Evolutionary conservation across 2,113 vertebrate genomes (phyloP), one percentile per base, ranked within the genome.

Genomic region (Gymnobelideus leadbeateri): DNA sequence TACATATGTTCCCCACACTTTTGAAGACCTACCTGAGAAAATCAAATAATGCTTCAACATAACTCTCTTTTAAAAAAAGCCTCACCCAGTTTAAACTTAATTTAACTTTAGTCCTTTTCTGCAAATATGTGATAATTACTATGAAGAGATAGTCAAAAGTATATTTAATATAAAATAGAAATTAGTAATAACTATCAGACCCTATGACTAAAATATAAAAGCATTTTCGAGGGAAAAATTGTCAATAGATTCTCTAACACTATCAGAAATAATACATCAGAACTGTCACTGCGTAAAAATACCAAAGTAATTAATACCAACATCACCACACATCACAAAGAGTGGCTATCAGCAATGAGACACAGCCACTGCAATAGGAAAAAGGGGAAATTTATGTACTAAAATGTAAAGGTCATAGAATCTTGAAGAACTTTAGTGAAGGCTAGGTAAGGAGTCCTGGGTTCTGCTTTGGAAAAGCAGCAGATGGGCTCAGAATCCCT

Each of bases 11-110:
- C 50, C 28, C 47, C 47, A 52, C 11, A 28, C 47, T 49, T 51
- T 50, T 49, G 43, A 96, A 96, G 96, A 92, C 26, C 96, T 92
- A 95, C n/a, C n/a, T 92, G 96, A 54, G 91, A 68, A 84, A 95
- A 1, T 3, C 1, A 3, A 94, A 24, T 26, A 26, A 0, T 93
- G 89, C 49, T 51, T 95, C 93, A 94, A 94, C 53, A 96, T 68
- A 95, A 91, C 25, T 92, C 31, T 23, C 57, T 94, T 31, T 91
- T 94, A 97, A 95, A 97, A 19, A 96, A 93, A 94, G 52, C 50
- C 23, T 94, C 43, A 52, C 10, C 52, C 50, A 84, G 92, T 91
- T 96, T 96, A 94, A 93, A 93, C 50, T 92, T 92, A 93, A 97
- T 96, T 94, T 91, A 84, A 91, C 90, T 97, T 92, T 49, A 23